Conservation (phyloP, 2,888 invertebrate species). For the Platypus cylindrus region DNA sequence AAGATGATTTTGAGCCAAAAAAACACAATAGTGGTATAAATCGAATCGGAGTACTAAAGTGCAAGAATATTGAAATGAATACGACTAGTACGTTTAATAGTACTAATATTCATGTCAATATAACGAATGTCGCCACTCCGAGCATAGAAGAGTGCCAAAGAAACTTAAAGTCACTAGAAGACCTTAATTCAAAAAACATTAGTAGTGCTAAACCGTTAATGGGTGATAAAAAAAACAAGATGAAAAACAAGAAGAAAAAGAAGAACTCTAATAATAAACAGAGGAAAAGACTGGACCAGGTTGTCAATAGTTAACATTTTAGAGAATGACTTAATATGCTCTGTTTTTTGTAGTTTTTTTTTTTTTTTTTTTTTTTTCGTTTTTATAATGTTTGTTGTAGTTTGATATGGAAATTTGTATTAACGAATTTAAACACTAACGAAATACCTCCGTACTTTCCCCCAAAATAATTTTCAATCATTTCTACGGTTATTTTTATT, state of each 20-base stretch:
- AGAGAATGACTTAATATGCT: constrained; percentile 8
- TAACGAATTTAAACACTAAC: constrained; percentile 3
- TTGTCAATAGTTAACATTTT: constrained; percentile 14
- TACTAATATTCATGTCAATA: constrained; percentile 18
- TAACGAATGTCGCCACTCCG: constrained; percentile 20
- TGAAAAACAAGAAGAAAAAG: constrained; percentile 36
- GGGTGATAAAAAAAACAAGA: constrained; percentile 32
- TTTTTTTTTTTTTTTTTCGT: constrained; percentile 10
- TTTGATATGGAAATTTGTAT: constrained; percentile 9
- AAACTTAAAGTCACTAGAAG: constrained; percentile 25
- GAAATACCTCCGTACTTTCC: no score
- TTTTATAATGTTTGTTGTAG: constrained; percentile 8
- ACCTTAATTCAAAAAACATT: constrained; percentile 23
- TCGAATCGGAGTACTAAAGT: constrained; percentile 9
- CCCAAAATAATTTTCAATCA: no score
- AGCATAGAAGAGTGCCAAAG: constrained; percentile 35
- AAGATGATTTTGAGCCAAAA: constrained; percentile 11
- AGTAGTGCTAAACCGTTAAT: constrained; percentile 24
- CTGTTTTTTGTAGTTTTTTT: constrained; percentile 11
- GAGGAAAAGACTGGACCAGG: constrained; percentile 35
- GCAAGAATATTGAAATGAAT: constrained; percentile 10
- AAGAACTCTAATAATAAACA: constrained; percentile 25
- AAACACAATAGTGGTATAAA: constrained; percentile 11
- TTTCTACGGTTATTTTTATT: constrained; percentile 1
- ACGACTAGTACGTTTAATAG: constrained; percentile 12